A percentile compares a stretch with the other conserved stretches of the same genome.
Conservation (phyloP, 1,140 invertebrate genomes). For the Papilio machaon region DNA sequence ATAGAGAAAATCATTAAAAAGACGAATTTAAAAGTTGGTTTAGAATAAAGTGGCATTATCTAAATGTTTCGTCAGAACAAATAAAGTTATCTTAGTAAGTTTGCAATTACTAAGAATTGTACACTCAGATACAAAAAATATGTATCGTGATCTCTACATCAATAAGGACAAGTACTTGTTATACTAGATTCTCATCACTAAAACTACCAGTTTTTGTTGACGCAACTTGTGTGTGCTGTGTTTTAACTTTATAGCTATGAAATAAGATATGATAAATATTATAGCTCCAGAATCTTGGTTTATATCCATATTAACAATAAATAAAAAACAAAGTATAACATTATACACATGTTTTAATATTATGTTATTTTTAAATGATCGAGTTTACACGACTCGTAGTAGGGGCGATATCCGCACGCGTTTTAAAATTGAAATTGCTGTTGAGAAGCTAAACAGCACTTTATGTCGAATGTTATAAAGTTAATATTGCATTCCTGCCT, state of each 20-base stretch:
- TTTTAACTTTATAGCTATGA: neutral
- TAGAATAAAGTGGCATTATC: too few relatives aligned
- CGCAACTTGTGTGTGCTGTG: neutral
- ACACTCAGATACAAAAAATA: neutral
- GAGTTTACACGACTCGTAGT: neutral
- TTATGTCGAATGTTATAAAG: neutral
- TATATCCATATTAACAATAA: too few relatives aligned
- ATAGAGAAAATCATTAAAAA: neutral
- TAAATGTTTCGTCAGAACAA: too few relatives aligned
- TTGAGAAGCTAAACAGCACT: neutral
- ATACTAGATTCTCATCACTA: neutral
- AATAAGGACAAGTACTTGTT: neutral
- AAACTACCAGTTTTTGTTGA: neutral
- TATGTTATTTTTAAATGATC: neutral
- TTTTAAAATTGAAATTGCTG: neutral
- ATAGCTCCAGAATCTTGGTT: neutral
- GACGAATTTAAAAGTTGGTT: too few relatives aligned
- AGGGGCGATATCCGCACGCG: neutral
- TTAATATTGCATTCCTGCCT: neutral
- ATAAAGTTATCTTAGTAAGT: too few relatives aligned
- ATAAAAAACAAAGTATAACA: too few relatives aligned
- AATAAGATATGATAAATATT: neutral
- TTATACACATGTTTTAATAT: neutral
- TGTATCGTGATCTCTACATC: neutral
- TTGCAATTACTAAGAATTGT: neutral